Evolutionary conservation across 2,797 vertebrate genomes (phyloP).

Genomic region (Sebastes dallii): DNA sequence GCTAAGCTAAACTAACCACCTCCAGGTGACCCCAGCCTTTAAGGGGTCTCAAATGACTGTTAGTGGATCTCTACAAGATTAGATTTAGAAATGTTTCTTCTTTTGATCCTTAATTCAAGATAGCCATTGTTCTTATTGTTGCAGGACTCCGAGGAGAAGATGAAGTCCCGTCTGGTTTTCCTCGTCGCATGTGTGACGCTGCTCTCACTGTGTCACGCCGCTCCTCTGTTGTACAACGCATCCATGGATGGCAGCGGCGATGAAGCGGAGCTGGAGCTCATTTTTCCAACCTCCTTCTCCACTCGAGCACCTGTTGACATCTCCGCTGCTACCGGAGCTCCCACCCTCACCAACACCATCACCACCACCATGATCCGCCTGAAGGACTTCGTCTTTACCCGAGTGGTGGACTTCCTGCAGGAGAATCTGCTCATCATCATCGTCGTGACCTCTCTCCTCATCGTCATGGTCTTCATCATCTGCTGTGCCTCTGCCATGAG

Average conservation of each 20-base stretch:
- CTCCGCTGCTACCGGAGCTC: conserved; percentile 50
- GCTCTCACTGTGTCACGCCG: conserved; percentile 64
- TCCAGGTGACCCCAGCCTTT: not conserved
- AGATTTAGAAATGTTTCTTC: not conserved
- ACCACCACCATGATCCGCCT: conserved; percentile 86
- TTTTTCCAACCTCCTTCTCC: conserved; percentile 76
- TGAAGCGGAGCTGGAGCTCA: conserved; percentile 78
- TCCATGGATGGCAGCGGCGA: conserved; percentile 88
- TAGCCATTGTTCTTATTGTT: not conserved
- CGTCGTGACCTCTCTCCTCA: conserved; percentile 90
- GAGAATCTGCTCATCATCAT: conserved; percentile 91
- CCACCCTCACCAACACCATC: conserved; percentile 74
- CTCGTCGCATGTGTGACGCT: conserved; percentile 64
- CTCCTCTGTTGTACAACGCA: conserved; percentile 76
- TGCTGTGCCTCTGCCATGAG: conserved; percentile 92
- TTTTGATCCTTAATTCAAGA: not conserved
- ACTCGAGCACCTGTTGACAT: conserved; percentile 56
- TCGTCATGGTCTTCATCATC: conserved; percentile 92
- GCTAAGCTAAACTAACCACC: not conserved
- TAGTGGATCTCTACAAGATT: not conserved
- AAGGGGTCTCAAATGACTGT: not conserved
- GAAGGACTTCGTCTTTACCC: conserved; percentile 83
- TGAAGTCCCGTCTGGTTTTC: conserved; percentile 63
- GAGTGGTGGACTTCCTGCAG: conserved; percentile 92
- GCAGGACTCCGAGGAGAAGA: conserved; percentile 64